Evolutionary conservation across 1,140 invertebrate genomes (phyloP), one percentile per base, ranked within the genome.

Genomic region (Pseudobourletiella spinata): DNA sequence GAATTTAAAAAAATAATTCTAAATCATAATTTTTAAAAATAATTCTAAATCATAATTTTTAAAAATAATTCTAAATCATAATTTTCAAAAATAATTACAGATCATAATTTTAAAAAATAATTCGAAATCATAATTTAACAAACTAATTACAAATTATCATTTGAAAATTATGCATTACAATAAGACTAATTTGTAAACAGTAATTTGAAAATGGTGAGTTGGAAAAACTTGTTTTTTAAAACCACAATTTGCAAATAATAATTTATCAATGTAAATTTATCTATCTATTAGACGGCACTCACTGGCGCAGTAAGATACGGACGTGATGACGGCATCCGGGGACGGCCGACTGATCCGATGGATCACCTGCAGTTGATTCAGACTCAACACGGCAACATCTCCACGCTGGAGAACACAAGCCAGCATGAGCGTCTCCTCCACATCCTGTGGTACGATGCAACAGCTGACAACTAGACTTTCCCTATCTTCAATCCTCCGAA

Each of bases 271-370:
- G n/a, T n/a, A n/a, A n/a, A n/a, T n/a, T n/a, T n/a, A n/a, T n/a
- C 6, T 18, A 39, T 25, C 22, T 2, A n/a, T n/a, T n/a, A n/a
- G n/a, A n/a, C n/a, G n/a, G n/a, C 20, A 63, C 62, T 71, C 58
- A 70, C 70, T 68, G 56, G 65, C 61, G 42, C 65, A 63, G 55
- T 64, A 69, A 22, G 56, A 64, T n/a, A 60, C 46, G 43, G 63
- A 63, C 22, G 65, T 69, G 16, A 68, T 66, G 6, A 20, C 59
- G 16, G 48, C 14, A 26, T 57, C 55, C 42, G 64, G 35, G 8
- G 68, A 57, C 54, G 63, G 28, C 22, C 46, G 25, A 24, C 48
- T 63, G 30, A 84, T 76, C 68, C 79, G 79, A 14, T 84, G 83
- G 57, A 83, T 78, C 6, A 67, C 16, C 18, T 22, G 32, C 20